phyloP scores from a whole-genome alignment of 2,113 vertebrate species.

The Vulpes ferrilata region DNA sequence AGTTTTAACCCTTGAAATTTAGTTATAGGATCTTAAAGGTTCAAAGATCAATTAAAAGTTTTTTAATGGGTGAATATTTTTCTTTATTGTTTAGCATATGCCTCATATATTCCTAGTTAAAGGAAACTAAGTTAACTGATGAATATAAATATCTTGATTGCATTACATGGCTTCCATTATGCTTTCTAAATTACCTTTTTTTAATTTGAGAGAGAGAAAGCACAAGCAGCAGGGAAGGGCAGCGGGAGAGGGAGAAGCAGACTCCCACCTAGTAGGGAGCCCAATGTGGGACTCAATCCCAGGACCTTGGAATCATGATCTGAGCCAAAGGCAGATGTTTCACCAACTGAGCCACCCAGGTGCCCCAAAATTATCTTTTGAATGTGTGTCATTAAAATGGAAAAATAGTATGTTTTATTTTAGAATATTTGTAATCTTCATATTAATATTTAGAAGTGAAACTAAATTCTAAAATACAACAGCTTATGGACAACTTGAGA shows the following conservation, averaged over 20 bases:
- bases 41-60: not conserved
- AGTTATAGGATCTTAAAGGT: not conserved
- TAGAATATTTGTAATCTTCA: slow-evolving; percentile 13
- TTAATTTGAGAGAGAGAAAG: not conserved
- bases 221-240: not conserved
- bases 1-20: slow-evolving; percentile 41
- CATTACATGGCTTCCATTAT: not conserved
- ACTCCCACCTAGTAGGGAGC: not conserved
- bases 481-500: not conserved
- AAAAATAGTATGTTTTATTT: slow-evolving; percentile 28
- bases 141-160: slow-evolving; percentile 23
- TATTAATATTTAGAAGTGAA: slow-evolving; percentile 46
- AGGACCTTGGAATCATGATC: not conserved
- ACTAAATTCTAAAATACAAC: not conserved
- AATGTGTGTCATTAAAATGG: slow-evolving; percentile 20
- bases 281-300: not conserved
- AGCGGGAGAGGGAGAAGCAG: not conserved
- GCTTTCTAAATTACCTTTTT: slow-evolving; percentile 25
- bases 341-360: not conserved
- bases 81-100: not conserved
- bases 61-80: slow-evolving; percentile 13
- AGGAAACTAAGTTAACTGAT: not conserved
- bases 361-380: slow-evolving; percentile 42
- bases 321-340: not conserved
- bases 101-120: not conserved